Percentiles rank a stretch among this genome's conserved stretches.
Evolutionary conservation across 2,888 invertebrate genomes (phyloP).

Genomic region (Zele albiditarsus): DNA sequence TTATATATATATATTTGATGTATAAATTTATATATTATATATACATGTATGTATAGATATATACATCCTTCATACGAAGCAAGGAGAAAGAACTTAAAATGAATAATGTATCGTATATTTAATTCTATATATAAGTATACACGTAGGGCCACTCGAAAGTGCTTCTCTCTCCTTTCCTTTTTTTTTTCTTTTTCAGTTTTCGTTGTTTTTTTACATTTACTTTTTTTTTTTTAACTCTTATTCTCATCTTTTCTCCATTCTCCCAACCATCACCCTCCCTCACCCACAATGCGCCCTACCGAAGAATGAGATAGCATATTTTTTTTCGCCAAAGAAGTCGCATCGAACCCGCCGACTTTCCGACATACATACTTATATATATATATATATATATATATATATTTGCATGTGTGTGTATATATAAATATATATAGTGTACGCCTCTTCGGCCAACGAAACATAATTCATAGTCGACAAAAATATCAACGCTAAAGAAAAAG

Average conservation of each 20-base stretch:
- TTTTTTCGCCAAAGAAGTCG: conserved; percentile 62
- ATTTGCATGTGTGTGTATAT: conserved; percentile 38
- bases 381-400: conserved; percentile 24
- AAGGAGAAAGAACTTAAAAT: conserved; percentile 72
- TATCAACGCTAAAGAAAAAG: conserved; percentile 20
- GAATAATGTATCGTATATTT: conserved; percentile 74
- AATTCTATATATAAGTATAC: conserved; percentile 65
- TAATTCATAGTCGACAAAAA: conserved; percentile 35
- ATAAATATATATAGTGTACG: conserved; percentile 34
- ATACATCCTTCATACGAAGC: conserved; percentile 61
- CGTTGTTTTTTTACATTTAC: conserved; percentile 39
- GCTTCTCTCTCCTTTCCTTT: conserved; percentile 38
- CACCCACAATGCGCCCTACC: conserved; percentile 34
- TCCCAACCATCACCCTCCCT: conserved; percentile 43
- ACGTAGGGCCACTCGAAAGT: conserved; percentile 45
- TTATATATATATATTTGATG: conserved; percentile 27
- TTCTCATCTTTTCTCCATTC: conserved; percentile 41
- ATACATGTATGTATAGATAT: conserved; percentile 31
- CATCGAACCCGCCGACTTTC: conserved; percentile 70
- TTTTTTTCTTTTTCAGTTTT: conserved; percentile 32
- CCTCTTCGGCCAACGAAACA: background rate
- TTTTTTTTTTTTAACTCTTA: conserved; percentile 48
- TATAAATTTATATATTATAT: conserved; percentile 27
- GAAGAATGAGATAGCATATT: conserved; percentile 67
- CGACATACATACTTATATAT: conserved; percentile 52